These are phyloP conservation scores for Ptychoptera contaminata DNA, from an alignment of 2,888 invertebrate species.

Conservation along the genomic window DNA sequence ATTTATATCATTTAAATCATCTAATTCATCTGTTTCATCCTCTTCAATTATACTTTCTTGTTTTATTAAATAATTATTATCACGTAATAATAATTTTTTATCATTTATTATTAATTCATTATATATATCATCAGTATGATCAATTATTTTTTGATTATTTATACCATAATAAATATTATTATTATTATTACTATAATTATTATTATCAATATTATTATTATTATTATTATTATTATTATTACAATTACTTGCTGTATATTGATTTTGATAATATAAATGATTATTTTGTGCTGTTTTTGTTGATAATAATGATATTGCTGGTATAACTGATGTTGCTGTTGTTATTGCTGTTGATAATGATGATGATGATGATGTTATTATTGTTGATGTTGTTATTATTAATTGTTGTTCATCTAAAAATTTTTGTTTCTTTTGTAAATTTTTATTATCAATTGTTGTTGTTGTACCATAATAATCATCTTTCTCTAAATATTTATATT, in stretches of 20 bases:
- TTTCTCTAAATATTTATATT: slow-evolving; percentile 28
- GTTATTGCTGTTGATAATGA: no score
- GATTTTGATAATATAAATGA: no score
- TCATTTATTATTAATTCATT: neutral
- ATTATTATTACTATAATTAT: slow-evolving; percentile 12
- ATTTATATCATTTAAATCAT: slow-evolving; percentile 4
- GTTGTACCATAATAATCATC: slow-evolving; percentile 14
- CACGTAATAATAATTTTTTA: slow-evolving; percentile 12
- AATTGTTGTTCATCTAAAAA: slow-evolving; percentile 6
- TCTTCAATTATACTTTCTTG: slow-evolving; percentile 14
- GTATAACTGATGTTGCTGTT: no score
- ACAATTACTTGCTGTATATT: no score
- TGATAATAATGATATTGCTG: no score
- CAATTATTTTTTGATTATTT: slow-evolving; percentile 24
- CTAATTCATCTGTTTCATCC: slow-evolving; percentile 9
- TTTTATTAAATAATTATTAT: slow-evolving; percentile 11
- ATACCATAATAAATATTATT: slow-evolving; percentile 15
- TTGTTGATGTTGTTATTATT: slow-evolving; percentile 12
- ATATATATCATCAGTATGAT: slow-evolving; percentile 12
- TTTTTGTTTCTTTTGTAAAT: neutral
- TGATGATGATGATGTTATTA: slow-evolving; percentile 10
- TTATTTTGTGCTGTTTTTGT: no score
- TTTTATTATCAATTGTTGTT: neutral
- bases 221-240: neutral
- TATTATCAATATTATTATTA: no score